phyloP scores from a whole-genome alignment of 2,113 vertebrate genomes.

The Gnathonemus longibarbis region DNA sequence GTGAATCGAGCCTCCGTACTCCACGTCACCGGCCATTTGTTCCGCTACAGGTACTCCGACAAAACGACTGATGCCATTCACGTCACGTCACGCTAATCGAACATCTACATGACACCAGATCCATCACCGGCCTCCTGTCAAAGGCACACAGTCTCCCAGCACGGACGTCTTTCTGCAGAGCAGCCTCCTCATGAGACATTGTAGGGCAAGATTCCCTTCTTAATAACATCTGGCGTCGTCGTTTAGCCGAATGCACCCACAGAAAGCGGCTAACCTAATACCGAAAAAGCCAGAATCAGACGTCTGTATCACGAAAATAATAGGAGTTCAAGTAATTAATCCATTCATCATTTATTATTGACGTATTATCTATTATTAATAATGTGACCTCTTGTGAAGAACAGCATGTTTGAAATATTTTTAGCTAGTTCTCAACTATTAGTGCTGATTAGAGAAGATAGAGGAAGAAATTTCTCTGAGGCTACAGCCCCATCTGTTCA shows the following conservation, averaged over 20 bases:
- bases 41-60: neutral
- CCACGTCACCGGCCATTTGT: neutral
- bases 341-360: neutral
- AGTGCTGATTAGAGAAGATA: neutral
- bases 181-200: neutral
- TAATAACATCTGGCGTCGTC: neutral
- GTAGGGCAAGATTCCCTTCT: neutral
- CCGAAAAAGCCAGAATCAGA: neutral
- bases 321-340: neutral
- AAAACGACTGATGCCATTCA: neutral
- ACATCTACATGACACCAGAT: neutral
- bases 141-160: neutral
- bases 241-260: neutral
- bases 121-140: neutral
- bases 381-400: neutral
- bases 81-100: neutral
- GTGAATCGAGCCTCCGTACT: neutral
- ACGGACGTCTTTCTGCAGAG: neutral
- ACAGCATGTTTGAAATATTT: conserved; percentile 4
- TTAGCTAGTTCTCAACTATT: neutral
- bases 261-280: neutral
- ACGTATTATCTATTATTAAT: conserved; percentile 1
- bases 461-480: neutral
- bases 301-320: neutral
- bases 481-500: neutral